Percentiles rank a stretch among this genome's conserved stretches.
Evolutionary conservation across 2,797 vertebrate genomes (phyloP).

Genomic region (Pelochelys cantorii): DNA sequence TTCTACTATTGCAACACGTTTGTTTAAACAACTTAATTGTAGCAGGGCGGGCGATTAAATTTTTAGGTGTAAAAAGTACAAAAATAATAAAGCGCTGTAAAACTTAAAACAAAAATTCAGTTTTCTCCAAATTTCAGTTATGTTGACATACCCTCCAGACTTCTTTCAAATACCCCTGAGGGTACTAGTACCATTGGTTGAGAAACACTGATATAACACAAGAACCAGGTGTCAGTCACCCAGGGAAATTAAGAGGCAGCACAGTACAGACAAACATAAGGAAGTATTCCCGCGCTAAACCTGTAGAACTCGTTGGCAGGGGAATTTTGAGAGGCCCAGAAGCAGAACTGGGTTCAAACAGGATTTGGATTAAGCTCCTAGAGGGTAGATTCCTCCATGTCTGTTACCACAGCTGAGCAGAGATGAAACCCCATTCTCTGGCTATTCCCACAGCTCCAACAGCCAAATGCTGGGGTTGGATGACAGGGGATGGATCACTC

Average conservation of each 20-base stretch:
- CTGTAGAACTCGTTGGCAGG: neutral
- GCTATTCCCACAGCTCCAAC: neutral
- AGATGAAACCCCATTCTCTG: neutral
- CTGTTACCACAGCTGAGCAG: neutral
- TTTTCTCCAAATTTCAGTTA: no score
- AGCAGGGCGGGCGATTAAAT: no score
- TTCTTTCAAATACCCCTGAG: no score
- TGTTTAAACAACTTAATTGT: no score
- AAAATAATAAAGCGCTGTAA: no score
- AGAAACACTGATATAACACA: neutral
- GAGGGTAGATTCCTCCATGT: neutral
- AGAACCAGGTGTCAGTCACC: neutral
- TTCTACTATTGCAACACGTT: no score
- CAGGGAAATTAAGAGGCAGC: neutral
- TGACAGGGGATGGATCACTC: neutral
- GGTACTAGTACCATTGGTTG: no score
- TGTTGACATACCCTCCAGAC: no score
- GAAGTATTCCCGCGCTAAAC: neutral
- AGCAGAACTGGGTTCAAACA: neutral
- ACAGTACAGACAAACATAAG: neutral
- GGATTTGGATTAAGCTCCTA: neutral
- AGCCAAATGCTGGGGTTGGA: neutral
- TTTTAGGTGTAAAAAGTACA: no score
- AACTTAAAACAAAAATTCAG: no score
- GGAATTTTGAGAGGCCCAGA: neutral